phyloP scores from a whole-genome alignment of 64 coral and sea anemone species.

The Pocillopora verrucosa region DNA sequence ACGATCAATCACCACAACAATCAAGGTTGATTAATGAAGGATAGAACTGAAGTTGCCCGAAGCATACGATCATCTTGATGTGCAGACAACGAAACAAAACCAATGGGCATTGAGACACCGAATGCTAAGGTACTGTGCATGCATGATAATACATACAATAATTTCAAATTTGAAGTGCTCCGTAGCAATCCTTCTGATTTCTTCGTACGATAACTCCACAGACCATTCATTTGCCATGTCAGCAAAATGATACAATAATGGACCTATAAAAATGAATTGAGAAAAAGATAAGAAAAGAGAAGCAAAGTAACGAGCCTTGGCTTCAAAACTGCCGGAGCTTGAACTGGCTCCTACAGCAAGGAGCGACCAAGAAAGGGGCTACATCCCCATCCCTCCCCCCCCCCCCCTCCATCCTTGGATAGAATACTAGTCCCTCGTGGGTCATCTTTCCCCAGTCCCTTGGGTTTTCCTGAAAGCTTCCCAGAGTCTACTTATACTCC shows the following conservation, averaged over 20 bases:
- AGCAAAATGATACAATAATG: conserved; percentile 92
- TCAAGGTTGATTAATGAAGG: too few species aligned
- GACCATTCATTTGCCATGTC: conserved; percentile 94
- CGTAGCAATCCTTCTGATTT: conserved; percentile 77
- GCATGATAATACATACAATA: conserved; percentile 41
- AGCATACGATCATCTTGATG: neutral
- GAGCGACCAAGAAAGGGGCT: too few species aligned
- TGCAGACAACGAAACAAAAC: neutral
- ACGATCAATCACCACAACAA: neutral
- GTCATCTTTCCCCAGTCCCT: too few species aligned
- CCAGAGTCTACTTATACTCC: too few species aligned
- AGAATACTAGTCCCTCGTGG: too few species aligned
- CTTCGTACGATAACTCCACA: conserved; percentile 90
- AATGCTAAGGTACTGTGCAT: neutral
- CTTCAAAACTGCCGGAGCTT: too few species aligned
- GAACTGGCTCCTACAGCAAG: too few species aligned
- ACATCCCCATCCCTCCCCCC: too few species aligned
- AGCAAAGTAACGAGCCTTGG: neutral
- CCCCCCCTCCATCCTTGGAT: too few species aligned
- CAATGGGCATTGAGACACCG: too few species aligned
- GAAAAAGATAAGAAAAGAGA: neutral
- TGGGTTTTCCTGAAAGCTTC: too few species aligned
- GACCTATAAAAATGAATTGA: conserved; percentile 43
- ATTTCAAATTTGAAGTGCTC: conserved; percentile 91
- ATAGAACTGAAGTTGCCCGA: too few species aligned